Evolutionary conservation across 2,888 invertebrate genomes (phyloP).

Genomic region (Therioaphis trifolii): DNA sequence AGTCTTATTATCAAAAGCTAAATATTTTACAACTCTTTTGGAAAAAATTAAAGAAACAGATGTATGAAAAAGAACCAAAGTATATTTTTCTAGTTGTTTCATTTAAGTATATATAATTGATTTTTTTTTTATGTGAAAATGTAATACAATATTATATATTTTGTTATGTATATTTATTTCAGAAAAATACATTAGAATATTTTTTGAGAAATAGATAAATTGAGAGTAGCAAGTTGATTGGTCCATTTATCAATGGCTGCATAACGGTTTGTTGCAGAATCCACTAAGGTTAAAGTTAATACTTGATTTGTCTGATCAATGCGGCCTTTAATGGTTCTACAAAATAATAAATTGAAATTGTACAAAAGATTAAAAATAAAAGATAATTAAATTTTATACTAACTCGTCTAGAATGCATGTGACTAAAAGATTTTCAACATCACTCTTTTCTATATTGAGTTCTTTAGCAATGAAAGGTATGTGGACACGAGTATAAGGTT

Average conservation of each 20-base stretch:
- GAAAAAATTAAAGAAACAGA: slow-evolving; percentile 76
- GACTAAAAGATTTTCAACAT: slow-evolving; percentile 95
- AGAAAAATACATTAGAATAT: slow-evolving; percentile 72
- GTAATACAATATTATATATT: slow-evolving; percentile 2
- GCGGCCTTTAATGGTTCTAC: slow-evolving; percentile 84
- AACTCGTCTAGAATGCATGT: slow-evolving; percentile 98
- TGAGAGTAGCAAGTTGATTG: slow-evolving; percentile 86
- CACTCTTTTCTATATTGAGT: slow-evolving; percentile 90
- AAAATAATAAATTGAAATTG: slow-evolving; percentile 65
- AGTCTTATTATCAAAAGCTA: slow-evolving; percentile 78
- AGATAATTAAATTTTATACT: slow-evolving; percentile 69
- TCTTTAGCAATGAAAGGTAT: slow-evolving; percentile 98
- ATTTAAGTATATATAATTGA: slow-evolving; percentile 16
- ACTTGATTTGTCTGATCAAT: slow-evolving; percentile 91
- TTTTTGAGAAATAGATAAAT: slow-evolving; percentile 91
- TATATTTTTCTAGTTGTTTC: background rate
- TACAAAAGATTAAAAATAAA: background rate
- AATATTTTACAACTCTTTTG: slow-evolving; percentile 85
- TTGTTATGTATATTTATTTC: slow-evolving; percentile 32
- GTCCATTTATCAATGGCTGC: slow-evolving; percentile 96
- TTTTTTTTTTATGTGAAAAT: background rate
- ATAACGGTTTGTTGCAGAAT: slow-evolving; percentile 87
- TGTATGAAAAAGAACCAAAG: slow-evolving; percentile 19
- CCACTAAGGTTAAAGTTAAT: slow-evolving; percentile 84
- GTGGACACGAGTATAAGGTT: slow-evolving; percentile 97